Base-by-base conservation (phyloP, 2,888 invertebrate genomes). In the Caenorhabditis imperialis region DNA sequence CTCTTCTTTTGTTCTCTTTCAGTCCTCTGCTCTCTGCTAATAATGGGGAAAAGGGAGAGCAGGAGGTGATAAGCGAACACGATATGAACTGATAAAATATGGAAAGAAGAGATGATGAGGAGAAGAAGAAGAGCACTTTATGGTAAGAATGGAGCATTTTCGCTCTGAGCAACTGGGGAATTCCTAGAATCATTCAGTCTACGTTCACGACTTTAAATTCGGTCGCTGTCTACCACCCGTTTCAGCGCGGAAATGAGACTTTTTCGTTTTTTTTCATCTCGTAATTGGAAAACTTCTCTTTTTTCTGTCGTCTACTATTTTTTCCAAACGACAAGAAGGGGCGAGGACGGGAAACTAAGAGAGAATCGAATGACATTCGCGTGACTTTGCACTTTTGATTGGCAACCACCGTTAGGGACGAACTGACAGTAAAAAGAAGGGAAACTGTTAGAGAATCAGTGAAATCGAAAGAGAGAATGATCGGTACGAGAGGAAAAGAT, bases 361-460 rank as follows among this genome's bases (percentile, higher is more conserved):
- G n/a, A 48, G 12, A 53, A 50, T 58, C 58, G 48, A 60, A 48
- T 60, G 60, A 40, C 50, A 60, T 33, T 60, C 40, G 22, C 22
- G 50, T 51, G 61, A 53, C 37, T 18, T 53, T 62, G 62, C 62
- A 53, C 62, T 62, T 62, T 62, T 45, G 53, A 53, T 53, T 61
- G 40, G 1, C 25, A 33, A n/a, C 23, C 6, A 42, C 7, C 27
- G 23, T 20, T n/a, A 18, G 35, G 22, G 10, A 18, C 16, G 20
- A 25, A 20, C 8, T 10, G 51, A 23, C 23, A 22, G 3, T 2
- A 37, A n/a, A 16, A 47, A 7, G n/a, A 27, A 4, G 27, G 23
- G 16, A n/a, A 27, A 27, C 6, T 10, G 6, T 30, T 30, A 27
- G n/a, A 27, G 27, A n/a, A 22, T 3, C 3, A 47, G 27, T 22